Percentiles rank a stretch among this genome's conserved stretches.
These are phyloP conservation scores for Chelonus insularis DNA, from an alignment of 1,140 invertebrate genomes.

Conservation along the genomic window DNA sequence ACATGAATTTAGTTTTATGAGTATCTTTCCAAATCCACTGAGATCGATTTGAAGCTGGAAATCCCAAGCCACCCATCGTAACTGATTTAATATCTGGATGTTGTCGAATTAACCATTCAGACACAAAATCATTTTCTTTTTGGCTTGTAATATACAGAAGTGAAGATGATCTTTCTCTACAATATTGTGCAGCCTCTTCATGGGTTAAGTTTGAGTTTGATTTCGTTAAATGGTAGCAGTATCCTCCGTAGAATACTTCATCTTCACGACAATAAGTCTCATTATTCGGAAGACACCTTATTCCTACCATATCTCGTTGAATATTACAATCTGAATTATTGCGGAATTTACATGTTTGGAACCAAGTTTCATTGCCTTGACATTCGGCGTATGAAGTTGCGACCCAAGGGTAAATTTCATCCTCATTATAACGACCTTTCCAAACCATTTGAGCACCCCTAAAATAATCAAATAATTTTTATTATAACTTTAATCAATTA, in stretches of 20 bases:
- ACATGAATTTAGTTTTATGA: neutral
- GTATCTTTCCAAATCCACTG: conserved; percentile 64
- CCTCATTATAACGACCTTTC: conserved; percentile 53
- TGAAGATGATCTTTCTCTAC: conserved; percentile 50
- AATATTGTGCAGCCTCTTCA: conserved; percentile 57
- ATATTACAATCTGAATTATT: conserved; percentile 45
- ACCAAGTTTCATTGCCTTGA: conserved; percentile 58
- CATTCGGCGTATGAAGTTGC: conserved; percentile 56
- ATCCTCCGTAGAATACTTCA: conserved; percentile 57
- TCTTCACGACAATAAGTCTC: conserved; percentile 56
- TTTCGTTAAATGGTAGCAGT: conserved; percentile 56
- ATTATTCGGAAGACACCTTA: conserved; percentile 56
- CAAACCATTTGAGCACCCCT: conserved; percentile 61
- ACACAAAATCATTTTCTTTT: conserved; percentile 66
- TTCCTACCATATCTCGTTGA: conserved; percentile 54
- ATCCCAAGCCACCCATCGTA: conserved; percentile 63
- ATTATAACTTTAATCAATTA: no score
- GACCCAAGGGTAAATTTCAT: conserved; percentile 45
- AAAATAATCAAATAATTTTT: no score
- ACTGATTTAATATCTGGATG: conserved; percentile 54
- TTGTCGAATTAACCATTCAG: conserved; percentile 59
- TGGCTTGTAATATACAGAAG: conserved; percentile 61
- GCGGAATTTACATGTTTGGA: conserved; percentile 60
- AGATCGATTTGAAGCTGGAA: conserved; percentile 51
- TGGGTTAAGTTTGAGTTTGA: conserved; percentile 52